phyloP scores from a whole-genome alignment of 2,888 invertebrate species.

The Mimachlamys varia region DNA sequence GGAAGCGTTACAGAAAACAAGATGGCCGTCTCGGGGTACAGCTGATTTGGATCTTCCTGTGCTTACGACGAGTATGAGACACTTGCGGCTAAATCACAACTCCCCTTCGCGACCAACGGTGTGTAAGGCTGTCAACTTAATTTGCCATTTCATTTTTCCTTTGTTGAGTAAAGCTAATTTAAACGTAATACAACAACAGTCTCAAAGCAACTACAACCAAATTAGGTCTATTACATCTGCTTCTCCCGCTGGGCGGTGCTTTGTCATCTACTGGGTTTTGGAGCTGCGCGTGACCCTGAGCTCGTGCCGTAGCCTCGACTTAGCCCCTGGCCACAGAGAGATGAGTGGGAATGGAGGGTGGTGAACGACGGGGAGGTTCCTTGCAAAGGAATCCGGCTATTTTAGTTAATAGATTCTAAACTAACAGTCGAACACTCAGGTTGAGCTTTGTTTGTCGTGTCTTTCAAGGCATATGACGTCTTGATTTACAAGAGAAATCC shows the following conservation, averaged over 20 bases:
- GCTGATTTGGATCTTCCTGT: conserved; percentile 30
- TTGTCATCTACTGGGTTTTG: conserved; percentile 38
- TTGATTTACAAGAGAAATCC: conserved; percentile 17
- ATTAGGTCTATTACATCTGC: conserved; percentile 46
- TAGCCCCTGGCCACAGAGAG: conserved; percentile 37
- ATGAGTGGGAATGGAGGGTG: conserved; percentile 16
- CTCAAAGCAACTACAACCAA: conserved; percentile 41
- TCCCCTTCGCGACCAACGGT: not conserved
- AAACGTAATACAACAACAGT: conserved; percentile 43
- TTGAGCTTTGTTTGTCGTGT: conserved; percentile 33
- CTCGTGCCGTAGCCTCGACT: conserved; percentile 40
- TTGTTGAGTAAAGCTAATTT: conserved; percentile 42
- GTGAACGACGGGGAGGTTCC: conserved; percentile 29
- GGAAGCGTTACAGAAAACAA: not conserved
- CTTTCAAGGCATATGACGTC: conserved; percentile 14
- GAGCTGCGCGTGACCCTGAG: conserved; percentile 42
- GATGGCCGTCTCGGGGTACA: not conserved
- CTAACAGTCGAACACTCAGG: not conserved
- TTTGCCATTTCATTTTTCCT: conserved; percentile 44
- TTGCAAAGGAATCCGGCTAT: conserved; percentile 34
- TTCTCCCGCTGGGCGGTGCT: conserved; percentile 43
- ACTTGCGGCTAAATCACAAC: conserved; percentile 28
- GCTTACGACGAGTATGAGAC: not conserved
- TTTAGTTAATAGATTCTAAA: conserved; percentile 33
- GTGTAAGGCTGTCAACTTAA: conserved; percentile 38